Percentiles rank a stretch among this genome's conserved stretches.
Conservation (phyloP, 1,140 invertebrate genomes). For the Lucilia cuprina region DNA sequence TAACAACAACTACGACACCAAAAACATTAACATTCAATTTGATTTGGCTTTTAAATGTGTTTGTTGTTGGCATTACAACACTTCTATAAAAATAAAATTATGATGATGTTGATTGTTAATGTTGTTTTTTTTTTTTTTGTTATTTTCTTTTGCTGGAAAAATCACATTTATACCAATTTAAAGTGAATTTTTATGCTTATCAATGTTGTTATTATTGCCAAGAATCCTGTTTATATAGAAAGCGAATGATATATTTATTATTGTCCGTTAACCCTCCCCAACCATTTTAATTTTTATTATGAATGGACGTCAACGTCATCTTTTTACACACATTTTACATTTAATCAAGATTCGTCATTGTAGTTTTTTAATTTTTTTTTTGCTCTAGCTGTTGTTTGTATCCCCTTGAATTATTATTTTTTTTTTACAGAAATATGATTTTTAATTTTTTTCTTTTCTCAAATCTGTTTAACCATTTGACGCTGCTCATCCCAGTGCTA, state of each 20-base stretch:
- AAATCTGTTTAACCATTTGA: too few relatives aligned
- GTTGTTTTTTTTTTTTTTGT: neutral
- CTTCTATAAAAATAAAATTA: neutral
- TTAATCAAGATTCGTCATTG: neutral
- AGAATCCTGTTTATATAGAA: neutral
- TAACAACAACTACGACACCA: slow-evolving; percentile 1
- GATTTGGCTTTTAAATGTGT: neutral
- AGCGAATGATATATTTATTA: neutral
- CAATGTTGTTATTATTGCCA: neutral
- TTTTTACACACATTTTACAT: neutral
- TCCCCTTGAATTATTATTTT: neutral
- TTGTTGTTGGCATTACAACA: neutral
- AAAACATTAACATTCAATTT: neutral
- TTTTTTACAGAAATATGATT: neutral
- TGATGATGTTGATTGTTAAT: neutral
- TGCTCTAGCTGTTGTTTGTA: neutral
- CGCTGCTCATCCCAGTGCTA: too few relatives aligned
- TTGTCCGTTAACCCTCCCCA: neutral
- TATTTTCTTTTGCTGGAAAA: neutral
- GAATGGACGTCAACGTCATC: neutral
- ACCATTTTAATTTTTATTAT: neutral
- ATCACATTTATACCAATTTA: neutral
- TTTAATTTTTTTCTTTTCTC: neutral
- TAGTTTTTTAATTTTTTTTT: too few relatives aligned
- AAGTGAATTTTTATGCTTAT: neutral